Conservation (phyloP, 1,140 invertebrate genomes). For the Drosophila bocki region DNA sequence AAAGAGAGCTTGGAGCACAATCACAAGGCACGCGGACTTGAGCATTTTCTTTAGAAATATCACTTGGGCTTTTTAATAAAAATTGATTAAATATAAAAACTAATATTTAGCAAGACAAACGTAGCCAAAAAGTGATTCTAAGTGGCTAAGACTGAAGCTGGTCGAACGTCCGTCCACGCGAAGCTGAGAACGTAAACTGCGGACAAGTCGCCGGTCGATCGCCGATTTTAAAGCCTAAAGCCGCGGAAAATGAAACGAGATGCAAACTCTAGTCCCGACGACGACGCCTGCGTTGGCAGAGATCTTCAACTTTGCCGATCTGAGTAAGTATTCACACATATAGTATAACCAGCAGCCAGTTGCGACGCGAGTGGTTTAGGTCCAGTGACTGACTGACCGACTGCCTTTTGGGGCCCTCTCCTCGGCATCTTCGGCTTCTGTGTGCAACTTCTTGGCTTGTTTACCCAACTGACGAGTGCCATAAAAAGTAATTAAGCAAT, state of each 20-base stretch:
- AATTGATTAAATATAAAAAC: slow-evolving; percentile 3
- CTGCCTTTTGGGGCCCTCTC: slow-evolving; percentile 14
- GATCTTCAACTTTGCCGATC: slow-evolving; percentile 40
- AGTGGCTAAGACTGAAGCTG: slow-evolving; percentile 8
- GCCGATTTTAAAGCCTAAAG: slow-evolving; percentile 67
- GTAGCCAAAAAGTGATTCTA: background rate
- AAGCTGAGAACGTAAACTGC: slow-evolving; percentile 72
- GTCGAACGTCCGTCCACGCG: slow-evolving; percentile 50
- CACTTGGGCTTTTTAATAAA: background rate
- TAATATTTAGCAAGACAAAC: slow-evolving; percentile 4
- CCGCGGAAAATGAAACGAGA: slow-evolving; percentile 31
- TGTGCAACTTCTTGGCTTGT: slow-evolving; percentile 41
- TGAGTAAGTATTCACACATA: background rate
- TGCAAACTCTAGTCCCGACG: slow-evolving; percentile 32
- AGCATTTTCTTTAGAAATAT: slow-evolving; percentile 49
- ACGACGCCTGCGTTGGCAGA: slow-evolving; percentile 19
- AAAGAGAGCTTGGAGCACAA: slow-evolving; percentile 40
- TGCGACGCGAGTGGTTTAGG: slow-evolving; percentile 19
- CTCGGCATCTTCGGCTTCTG: slow-evolving; percentile 23
- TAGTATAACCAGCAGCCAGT: background rate
- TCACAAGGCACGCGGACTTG: slow-evolving; percentile 48
- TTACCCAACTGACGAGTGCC: slow-evolving; percentile 45
- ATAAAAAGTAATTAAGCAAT: slow-evolving; percentile 62
- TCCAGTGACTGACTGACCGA: slow-evolving; percentile 38
- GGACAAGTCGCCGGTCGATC: slow-evolving; percentile 35